A percentile compares a stretch with the other conserved stretches of the same genome.
Evolutionary conservation across 2,888 invertebrate genomes (phyloP).

Genomic region (Philereme transversata): DNA sequence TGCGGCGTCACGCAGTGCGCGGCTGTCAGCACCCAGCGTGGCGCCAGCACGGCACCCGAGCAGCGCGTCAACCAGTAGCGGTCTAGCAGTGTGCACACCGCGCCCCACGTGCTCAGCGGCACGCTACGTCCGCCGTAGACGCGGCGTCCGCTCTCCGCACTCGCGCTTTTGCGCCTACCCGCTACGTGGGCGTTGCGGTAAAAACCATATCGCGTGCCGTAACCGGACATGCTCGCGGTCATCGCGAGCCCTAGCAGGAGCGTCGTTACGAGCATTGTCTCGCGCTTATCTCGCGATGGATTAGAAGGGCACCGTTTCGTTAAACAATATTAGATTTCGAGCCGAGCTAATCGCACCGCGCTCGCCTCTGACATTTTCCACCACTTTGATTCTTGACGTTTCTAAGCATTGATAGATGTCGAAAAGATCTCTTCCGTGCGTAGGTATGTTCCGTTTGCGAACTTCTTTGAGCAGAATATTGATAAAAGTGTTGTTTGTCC

Average conservation of each 20-base stretch:
- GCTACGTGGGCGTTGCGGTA: conserved; percentile 44
- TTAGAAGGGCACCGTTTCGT: neutral
- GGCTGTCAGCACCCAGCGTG: conserved; percentile 71
- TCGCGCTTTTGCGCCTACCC: conserved; percentile 11
- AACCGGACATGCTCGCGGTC: conserved; percentile 17
- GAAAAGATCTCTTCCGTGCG: neutral
- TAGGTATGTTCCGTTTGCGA: too few relatives aligned
- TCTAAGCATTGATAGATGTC: neutral
- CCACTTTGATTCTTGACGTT: neutral
- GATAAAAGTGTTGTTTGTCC: conserved; percentile 4
- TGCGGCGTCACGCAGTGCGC: conserved; percentile 66
- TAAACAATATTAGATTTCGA: too few relatives aligned
- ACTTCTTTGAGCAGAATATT: neutral
- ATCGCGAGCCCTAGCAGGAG: conserved; percentile 22
- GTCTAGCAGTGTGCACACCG: conserved; percentile 63
- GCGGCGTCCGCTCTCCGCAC: conserved; percentile 46
- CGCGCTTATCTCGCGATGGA: neutral
- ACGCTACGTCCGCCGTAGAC: conserved; percentile 63
- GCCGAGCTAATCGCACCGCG: too few relatives aligned
- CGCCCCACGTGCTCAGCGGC: conserved; percentile 47
- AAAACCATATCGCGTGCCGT: conserved; percentile 45
- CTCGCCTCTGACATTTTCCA: too few relatives aligned
- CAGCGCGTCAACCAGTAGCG: conserved; percentile 61
- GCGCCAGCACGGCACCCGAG: conserved; percentile 58
- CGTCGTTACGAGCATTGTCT: neutral